These are phyloP conservation scores for Dipodomys stephensi DNA, from an alignment of 2,113 vertebrate species.

Conservation along the genomic window DNA sequence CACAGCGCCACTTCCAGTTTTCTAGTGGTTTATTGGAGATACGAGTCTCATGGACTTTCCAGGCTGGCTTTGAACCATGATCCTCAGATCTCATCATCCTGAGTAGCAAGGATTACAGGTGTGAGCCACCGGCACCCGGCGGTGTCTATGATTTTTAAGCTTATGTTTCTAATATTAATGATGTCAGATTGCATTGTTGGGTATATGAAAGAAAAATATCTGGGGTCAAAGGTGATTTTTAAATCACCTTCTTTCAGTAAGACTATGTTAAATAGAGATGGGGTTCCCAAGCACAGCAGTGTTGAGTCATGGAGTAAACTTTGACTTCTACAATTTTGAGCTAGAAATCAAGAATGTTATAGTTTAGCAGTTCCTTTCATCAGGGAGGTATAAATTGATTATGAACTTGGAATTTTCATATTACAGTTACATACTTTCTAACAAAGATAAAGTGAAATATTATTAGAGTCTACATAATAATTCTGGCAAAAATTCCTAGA, in stretches of 20 bases:
- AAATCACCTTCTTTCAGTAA: neutral
- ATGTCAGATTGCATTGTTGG: neutral
- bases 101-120: too few species aligned
- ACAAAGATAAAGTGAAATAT: neutral
- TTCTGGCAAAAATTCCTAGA: neutral
- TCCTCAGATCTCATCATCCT: too few species aligned
- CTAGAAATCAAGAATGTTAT: fast-evolving
- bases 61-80: too few species aligned
- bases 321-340: neutral
- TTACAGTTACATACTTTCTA: neutral
- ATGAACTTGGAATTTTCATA: neutral
- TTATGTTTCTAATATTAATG: neutral
- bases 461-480: neutral
- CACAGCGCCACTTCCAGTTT: too few species aligned
- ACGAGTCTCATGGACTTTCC: too few species aligned
- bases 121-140: too few species aligned
- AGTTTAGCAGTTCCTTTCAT: neutral
- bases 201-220: neutral
- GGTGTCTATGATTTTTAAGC: neutral
- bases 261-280: neutral
- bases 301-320: neutral
- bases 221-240: neutral
- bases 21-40: too few species aligned
- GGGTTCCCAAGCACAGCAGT: neutral
- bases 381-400: neutral